Percentiles rank a stretch among this genome's conserved stretches.
phyloP scores from a whole-genome alignment of 1,140 invertebrate genomes.

The Drosophila pectinifera region DNA sequence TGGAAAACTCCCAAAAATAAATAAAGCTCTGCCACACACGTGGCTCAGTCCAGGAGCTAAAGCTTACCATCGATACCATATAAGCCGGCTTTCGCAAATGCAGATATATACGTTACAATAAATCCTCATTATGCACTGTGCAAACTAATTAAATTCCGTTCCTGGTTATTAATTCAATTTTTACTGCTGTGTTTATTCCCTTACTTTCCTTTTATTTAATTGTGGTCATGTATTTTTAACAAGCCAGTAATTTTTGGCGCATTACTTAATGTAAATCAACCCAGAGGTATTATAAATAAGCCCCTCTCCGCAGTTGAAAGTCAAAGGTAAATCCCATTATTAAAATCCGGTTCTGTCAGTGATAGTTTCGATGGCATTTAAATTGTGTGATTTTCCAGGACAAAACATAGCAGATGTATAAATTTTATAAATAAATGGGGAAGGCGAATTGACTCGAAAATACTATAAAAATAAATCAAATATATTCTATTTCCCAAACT shows the following conservation, averaged over 20 bases:
- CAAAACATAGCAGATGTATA: too few species aligned
- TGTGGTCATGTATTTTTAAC: conserved; percentile 58
- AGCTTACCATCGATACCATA: not conserved
- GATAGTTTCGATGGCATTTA: conserved; percentile 31
- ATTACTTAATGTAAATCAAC: conserved; percentile 63
- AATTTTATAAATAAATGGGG: too few species aligned
- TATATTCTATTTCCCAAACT: too few species aligned
- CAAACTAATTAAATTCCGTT: conserved; percentile 51
- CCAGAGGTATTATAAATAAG: conserved; percentile 50
- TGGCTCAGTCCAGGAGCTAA: conserved; percentile 22
- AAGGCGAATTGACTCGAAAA: too few species aligned
- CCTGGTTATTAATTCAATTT: conserved; percentile 27
- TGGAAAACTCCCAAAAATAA: conserved; percentile 11
- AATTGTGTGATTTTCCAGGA: not conserved
- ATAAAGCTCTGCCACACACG: conserved; percentile 31
- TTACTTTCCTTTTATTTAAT: conserved; percentile 36
- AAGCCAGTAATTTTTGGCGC: conserved; percentile 58
- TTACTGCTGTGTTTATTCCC: conserved; percentile 5
- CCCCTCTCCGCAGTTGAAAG: conserved; percentile 7
- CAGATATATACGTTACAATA: conserved; percentile 1
- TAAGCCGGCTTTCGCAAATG: conserved; percentile 21
- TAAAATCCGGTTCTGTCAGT: conserved; percentile 7
- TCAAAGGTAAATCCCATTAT: conserved; percentile 57
- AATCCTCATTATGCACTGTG: conserved; percentile 22
- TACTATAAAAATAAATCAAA: too few species aligned